phyloP scores from a whole-genome alignment of 2,797 vertebrate genomes.

The Synaphobranchus kaupii region DNA sequence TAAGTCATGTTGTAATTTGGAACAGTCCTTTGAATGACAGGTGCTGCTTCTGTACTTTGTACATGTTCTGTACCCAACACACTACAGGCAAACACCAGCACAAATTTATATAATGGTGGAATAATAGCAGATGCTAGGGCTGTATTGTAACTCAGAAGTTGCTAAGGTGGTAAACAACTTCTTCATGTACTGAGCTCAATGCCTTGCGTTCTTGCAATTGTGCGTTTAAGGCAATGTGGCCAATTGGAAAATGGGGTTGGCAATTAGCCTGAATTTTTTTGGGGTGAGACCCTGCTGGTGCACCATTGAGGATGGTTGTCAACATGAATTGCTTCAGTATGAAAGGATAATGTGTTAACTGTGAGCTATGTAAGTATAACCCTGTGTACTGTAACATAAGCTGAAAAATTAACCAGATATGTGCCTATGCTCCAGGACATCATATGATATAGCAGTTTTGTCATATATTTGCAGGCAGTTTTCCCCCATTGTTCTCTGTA shows the following conservation, averaged over 20 bases:
- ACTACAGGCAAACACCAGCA: background rate
- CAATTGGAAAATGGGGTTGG: background rate
- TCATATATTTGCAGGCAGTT: background rate
- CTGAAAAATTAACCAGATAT: background rate
- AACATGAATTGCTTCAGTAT: slow-evolving; percentile 1
- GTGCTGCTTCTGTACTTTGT: background rate
- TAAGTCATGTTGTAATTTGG: background rate
- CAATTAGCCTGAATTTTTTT: background rate
- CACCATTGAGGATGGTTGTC: background rate
- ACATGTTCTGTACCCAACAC: background rate
- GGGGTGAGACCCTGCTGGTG: background rate
- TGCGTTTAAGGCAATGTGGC: background rate
- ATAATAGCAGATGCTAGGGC: background rate
- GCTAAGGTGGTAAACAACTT: background rate
- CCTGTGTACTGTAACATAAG: background rate
- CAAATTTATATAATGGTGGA: background rate
- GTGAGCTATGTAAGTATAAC: background rate
- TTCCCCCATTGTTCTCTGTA: background rate
- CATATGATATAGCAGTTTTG: background rate
- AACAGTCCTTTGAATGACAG: background rate
- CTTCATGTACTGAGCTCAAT: background rate
- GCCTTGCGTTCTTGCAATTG: background rate
- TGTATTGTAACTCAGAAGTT: background rate
- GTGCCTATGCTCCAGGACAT: background rate
- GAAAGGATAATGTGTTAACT: background rate